phyloP scores from a whole-genome alignment of 2,888 invertebrate species.

The Cataglyphis cursor region DNA sequence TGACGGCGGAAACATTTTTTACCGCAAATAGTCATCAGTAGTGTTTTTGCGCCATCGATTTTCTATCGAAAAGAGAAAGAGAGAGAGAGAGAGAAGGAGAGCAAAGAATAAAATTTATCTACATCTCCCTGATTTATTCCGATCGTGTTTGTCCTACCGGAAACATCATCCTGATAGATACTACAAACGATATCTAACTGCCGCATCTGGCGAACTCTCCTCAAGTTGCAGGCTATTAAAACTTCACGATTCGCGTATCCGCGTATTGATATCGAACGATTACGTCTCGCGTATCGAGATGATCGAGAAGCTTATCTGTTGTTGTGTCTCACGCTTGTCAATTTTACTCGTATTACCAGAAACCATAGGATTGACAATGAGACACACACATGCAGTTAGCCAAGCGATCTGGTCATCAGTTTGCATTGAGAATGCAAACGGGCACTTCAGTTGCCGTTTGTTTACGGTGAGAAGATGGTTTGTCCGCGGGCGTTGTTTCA shows the following conservation, averaged over 20 bases:
- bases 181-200: constrained; percentile 3
- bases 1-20: not conserved
- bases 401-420: not conserved
- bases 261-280: not conserved
- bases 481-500: constrained; percentile 12
- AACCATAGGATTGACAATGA: not conserved
- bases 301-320: not conserved
- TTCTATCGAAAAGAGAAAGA: not conserved
- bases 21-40: not conserved
- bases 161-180: constrained; percentile 5
- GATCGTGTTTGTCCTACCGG: not conserved
- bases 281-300: not conserved
- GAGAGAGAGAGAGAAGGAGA: too few relatives aligned
- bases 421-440: not conserved
- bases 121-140: not conserved
- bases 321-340: not conserved
- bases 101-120: not conserved
- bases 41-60: not conserved
- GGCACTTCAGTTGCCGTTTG: not conserved
- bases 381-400: not conserved
- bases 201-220: not conserved
- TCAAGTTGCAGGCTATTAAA: constrained; percentile 12
- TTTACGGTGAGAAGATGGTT: constrained; percentile 11
- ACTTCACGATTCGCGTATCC: not conserved
- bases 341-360: not conserved